phyloP scores from a whole-genome alignment of 2,888 invertebrate genomes.

The Drosophila neutralis region DNA sequence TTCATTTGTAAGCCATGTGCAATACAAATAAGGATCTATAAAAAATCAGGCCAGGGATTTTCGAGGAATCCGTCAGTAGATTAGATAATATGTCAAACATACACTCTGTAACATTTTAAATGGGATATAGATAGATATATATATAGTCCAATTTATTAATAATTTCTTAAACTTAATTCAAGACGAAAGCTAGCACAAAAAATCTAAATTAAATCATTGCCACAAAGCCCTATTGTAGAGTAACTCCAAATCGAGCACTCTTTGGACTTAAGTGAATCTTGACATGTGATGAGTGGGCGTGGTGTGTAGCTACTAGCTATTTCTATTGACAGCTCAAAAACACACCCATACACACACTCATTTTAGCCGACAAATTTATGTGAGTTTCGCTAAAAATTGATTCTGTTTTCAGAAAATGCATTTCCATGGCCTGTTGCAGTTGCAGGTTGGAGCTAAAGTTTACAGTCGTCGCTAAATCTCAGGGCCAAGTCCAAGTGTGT shows the following conservation, averaged over 20 bases:
- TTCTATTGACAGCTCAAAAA: slow-evolving; percentile 24
- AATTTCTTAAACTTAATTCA: too few species aligned
- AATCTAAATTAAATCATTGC: neutral
- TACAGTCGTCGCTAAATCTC: slow-evolving; percentile 3
- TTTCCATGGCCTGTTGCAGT: slow-evolving; percentile 29
- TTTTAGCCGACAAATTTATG: slow-evolving; percentile 23
- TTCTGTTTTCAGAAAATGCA: slow-evolving; percentile 32
- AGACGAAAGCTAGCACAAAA: neutral
- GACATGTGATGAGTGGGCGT: slow-evolving; percentile 19
- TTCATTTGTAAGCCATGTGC: neutral
- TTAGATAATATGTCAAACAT: neutral
- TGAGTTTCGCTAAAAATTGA: slow-evolving; percentile 34
- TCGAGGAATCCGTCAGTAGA: neutral
- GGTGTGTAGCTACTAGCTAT: slow-evolving; percentile 1
- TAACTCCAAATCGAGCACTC: neutral
- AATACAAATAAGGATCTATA: neutral
- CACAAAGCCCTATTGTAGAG: neutral
- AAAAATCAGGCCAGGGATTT: neutral
- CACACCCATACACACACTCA: neutral
- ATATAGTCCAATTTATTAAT: neutral
- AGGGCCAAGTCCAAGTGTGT: slow-evolving; percentile 61
- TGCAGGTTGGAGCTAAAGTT: slow-evolving; percentile 1
- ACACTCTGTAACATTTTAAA: neutral
- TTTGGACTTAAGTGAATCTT: neutral
- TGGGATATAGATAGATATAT: neutral